Evolutionary conservation across 2,797 vertebrate species (phyloP).

Genomic region (Rousettus madagascariensis): DNA sequence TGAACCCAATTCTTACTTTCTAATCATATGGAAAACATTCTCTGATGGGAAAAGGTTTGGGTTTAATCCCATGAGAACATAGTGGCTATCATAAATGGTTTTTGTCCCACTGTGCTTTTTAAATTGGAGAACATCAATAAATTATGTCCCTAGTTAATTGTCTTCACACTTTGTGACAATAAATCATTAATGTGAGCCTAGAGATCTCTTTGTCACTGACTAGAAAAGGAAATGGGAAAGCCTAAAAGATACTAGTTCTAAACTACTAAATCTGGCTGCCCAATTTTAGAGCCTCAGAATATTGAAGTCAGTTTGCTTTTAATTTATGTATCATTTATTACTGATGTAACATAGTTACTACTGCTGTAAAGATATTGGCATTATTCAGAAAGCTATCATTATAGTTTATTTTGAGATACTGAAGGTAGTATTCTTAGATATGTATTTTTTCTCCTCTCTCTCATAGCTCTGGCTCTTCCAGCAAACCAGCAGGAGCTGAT

Average conservation of each 20-base stretch:
- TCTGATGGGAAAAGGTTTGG: neutral
- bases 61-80: neutral
- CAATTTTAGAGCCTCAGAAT: conserved; percentile 13
- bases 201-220: neutral
- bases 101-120: neutral
- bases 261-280: neutral
- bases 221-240: neutral
- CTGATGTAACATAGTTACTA: neutral
- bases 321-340: neutral
- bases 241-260: neutral
- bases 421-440: neutral
- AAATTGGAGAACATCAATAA: neutral
- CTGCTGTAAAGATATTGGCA: neutral
- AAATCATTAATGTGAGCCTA: neutral
- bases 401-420: neutral
- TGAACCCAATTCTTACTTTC: neutral
- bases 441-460: neutral
- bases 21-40: neutral
- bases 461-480: conserved; percentile 86
- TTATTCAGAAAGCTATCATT: neutral
- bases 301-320: conserved; percentile 14
- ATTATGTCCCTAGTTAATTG: neutral
- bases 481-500: conserved; percentile 86
- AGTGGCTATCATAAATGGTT: neutral
- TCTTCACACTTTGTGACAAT: neutral